Base-by-base conservation (phyloP, 2,797 vertebrate species). In the Carduelis carduelis region DNA sequence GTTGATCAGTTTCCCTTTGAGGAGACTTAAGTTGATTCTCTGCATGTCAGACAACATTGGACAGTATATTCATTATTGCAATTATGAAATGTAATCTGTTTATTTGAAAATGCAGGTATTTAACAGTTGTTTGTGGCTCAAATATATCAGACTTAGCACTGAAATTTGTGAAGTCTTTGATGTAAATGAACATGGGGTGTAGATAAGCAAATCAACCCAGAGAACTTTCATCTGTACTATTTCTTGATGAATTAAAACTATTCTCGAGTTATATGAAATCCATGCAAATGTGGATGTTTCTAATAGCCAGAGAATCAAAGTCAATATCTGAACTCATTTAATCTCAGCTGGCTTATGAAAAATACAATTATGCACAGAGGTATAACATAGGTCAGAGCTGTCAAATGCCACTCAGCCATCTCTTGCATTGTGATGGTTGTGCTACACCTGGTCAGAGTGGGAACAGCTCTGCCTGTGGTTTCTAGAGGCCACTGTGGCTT, bases 51-150 rank as follows among this genome's bases (percentile, higher is more conserved):
- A 76, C 14, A 32, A 60, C 96, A 76, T 79, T 87, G 57, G 75
- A 49, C n/a, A 86, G 71, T 52, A 64, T 90, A 88, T 96, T 97
- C 70, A 93, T 96, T 95, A 87, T 21, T 69, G 41, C 74, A 59
- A 90, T 96, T 96, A 75, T 87, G 49, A 97, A 97, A 95, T 75
- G 37, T 90, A 94, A 90, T 93, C 37, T 90, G 63, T n/a, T 94
- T 90, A 90, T 63, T 87, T 95, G 80, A 89, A 95, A 95, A 74
- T 75, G 72, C 22, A 86, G 89, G 57, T 93, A 83, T 90, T 74
- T 80, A 71, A 78, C 26, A 83, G 41, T 66, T 92, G 46, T 75
- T 96, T 93, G 81, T 74, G 43, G 89, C 94, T 90, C 89, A 95
- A 96, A 96, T 92, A 41, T 30, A 93, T 93, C 84, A 92, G 90